Base-by-base conservation (phyloP, 2,797 vertebrate species). In the Pyrocephalus nanus region DNA sequence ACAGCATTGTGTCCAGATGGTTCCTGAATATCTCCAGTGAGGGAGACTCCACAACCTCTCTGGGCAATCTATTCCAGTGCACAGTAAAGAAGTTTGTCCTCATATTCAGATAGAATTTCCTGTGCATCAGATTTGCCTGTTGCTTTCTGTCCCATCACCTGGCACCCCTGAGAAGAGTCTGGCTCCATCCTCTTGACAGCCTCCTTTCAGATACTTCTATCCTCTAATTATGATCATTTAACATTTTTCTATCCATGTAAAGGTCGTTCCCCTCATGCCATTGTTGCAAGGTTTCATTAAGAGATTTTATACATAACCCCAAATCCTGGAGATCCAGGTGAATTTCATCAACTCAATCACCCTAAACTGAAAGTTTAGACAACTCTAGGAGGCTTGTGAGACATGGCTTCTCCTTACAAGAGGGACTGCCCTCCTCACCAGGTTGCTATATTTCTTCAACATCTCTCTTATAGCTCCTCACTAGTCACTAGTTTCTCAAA, bases 211-310 rank as follows among this genome's bases (percentile, higher is more conserved):
- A n/a, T 78, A 14, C 12, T 57, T 32, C 1, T 12, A 7, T 36
- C 45, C n/a, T 78, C 47, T 66, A 5, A 61, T 16, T 80, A 61
- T 0, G 0, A 27, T 14, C 1, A 3, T 47, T 80, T 62, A 70
- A 47, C 3, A 9, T 2, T 45, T 69, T 62, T 83, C 79, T 34
- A 62, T 48, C 17, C 8, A 6, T 0, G 0, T 6, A 10, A 50
- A 73, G 12, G 11, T 86, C 1, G 43, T 80, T 79, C 29, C 30
- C 15, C 15, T 75, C 38, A 38, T 36, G 40, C 48, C 30, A 23
- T 27, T 47, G 16, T 36, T 90, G 29, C 38, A 53, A 82, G 21
- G 13, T 48, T 74, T 86, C 73, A 42, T 67, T 77, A 36, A 54
- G 27, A 83, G 17, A n/a, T 29, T 60, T 90, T 14, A 79, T 17